Evolutionary conservation across 1,140 invertebrate genomes (phyloP).

Genomic region (Orussus abietinus): DNA sequence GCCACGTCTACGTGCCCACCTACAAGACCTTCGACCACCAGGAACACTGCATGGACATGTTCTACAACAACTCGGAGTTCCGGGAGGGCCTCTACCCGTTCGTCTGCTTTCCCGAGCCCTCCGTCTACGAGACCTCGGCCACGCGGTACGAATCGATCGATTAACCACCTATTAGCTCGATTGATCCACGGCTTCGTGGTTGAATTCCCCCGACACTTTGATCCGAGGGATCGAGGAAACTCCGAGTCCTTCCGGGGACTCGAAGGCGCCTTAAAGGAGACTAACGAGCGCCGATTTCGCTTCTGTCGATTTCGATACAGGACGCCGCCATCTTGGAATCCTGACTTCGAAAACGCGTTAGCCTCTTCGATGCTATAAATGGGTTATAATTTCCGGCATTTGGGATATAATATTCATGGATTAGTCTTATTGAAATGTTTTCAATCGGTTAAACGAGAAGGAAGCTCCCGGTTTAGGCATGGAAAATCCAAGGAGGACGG

Average conservation of each 20-base stretch:
- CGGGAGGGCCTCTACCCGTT: constrained; percentile 13
- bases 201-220: constrained; percentile 9
- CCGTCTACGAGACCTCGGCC: neutral
- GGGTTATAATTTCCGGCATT: too few species aligned
- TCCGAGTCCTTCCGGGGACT: neutral
- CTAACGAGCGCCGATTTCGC: too few species aligned
- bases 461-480: too few species aligned
- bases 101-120: constrained; percentile 20
- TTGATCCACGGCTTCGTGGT: neutral
- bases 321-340: too few species aligned
- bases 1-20: constrained; percentile 7
- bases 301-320: too few species aligned
- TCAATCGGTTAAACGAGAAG: too few species aligned
- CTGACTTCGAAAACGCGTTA: too few species aligned
- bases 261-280: constrained; percentile 7
- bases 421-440: too few species aligned
- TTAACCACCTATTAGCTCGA: constrained; percentile 1
- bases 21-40: constrained; percentile 12
- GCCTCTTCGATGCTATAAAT: too few species aligned
- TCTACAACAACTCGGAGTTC: constrained; percentile 1
- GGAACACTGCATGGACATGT: constrained; percentile 24
- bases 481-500: too few species aligned
- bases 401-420: too few species aligned
- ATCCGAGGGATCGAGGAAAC: constrained; percentile 1
- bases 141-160: constrained; percentile 4